Conservation (phyloP, 2,113 vertebrate genomes). For the Dendropsophus ebraccatus region DNA sequence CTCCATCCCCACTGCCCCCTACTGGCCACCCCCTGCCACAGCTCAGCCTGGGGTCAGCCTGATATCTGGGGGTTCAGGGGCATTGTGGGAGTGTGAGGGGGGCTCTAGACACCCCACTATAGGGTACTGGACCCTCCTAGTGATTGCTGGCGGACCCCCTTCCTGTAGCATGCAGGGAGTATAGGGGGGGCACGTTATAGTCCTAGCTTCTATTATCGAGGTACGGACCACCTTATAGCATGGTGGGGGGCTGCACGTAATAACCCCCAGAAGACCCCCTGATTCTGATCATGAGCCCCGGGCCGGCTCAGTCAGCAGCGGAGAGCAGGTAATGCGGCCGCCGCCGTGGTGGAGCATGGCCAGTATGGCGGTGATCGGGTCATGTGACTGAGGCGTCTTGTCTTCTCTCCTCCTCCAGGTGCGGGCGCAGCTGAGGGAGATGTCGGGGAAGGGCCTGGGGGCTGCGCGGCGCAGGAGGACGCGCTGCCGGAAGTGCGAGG, state of each 20-base stretch:
- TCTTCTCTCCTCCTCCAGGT: constrained; percentile 62
- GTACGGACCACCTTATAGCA: not conserved
- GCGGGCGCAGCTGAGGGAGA: constrained; percentile 78
- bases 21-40: not conserved
- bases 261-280: not conserved
- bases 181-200: not conserved
- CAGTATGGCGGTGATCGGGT: too few species aligned
- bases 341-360: too few species aligned
- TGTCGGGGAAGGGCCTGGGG: constrained; percentile 84
- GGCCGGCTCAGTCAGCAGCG: constrained; percentile 16
- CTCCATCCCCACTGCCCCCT: not conserved
- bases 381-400: not conserved
- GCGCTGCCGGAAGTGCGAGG: constrained; percentile 90
- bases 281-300: constrained; percentile 43
- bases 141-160: not conserved
- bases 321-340: constrained; percentile 38
- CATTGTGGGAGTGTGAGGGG: not conserved
- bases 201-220: not conserved
- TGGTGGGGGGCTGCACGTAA: not conserved
- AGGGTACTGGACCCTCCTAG: not conserved
- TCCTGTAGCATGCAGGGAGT: not conserved
- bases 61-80: not conserved
- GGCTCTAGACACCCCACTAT: not conserved
- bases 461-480: constrained; percentile 88
- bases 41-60: too few species aligned